Conservation (phyloP, 1,140 invertebrate genomes). For the Platorchestia sp. region DNA sequence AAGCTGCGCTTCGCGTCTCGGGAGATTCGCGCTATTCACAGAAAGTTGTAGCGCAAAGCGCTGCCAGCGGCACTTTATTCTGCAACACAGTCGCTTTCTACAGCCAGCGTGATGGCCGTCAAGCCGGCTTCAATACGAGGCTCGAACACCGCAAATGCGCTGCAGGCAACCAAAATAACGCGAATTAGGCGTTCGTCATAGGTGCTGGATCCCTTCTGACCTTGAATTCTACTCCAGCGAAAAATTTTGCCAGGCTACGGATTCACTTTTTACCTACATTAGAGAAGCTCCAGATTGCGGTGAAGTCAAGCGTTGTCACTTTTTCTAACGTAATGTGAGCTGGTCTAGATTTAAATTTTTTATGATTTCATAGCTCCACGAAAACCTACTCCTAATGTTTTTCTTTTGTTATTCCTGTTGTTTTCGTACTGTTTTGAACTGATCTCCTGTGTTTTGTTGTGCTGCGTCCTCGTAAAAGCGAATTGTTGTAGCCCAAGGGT, state of each 20-base stretch:
- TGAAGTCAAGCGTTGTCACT: not conserved
- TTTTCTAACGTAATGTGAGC: not conserved
- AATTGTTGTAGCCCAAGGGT: not conserved
- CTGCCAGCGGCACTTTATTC: not conserved
- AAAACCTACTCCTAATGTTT: not conserved
- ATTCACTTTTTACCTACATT: conserved; percentile 6
- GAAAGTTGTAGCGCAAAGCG: conserved; percentile 48
- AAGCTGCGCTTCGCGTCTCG: conserved; percentile 15
- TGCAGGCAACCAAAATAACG: not conserved
- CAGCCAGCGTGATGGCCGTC: not conserved
- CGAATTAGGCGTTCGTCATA: not conserved
- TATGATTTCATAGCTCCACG: not conserved
- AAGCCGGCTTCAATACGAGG: not conserved
- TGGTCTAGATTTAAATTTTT: not conserved
- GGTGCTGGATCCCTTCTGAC: not conserved
- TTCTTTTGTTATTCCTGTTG: not conserved
- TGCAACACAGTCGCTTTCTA: conserved; percentile 25
- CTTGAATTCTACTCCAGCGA: conserved; percentile 24
- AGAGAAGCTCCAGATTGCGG: not conserved
- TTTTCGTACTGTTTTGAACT: not conserved
- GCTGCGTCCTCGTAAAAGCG: not conserved
- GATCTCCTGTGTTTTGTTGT: not conserved
- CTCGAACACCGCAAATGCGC: not conserved
- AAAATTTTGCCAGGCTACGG: conserved; percentile 4
- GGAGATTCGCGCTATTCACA: not conserved